phyloP scores from a whole-genome alignment of 2,888 invertebrate species.

The Diarsia dahlii region DNA sequence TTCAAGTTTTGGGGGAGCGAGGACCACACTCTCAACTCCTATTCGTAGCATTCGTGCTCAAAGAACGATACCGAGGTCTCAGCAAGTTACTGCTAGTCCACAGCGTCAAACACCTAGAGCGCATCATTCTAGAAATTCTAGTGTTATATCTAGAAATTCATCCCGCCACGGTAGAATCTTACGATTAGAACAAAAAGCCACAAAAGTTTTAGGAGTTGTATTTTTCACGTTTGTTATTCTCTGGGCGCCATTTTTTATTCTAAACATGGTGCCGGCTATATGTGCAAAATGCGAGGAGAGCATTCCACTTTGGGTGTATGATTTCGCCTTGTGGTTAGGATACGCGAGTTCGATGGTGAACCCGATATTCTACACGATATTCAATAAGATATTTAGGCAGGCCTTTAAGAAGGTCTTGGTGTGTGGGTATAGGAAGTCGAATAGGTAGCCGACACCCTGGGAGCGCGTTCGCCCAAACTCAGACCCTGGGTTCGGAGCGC shows the following conservation, averaged over 20 bases:
- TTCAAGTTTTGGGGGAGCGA: slow-evolving; percentile 93
- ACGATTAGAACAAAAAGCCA: slow-evolving; percentile 98
- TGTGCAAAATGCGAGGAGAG: slow-evolving; percentile 95
- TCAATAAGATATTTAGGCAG: slow-evolving; percentile 98
- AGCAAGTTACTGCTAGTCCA: slow-evolving; percentile 81
- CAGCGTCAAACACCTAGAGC: slow-evolving; percentile 91
- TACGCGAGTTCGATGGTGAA: slow-evolving; percentile 98
- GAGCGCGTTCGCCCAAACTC: slow-evolving; percentile 88
- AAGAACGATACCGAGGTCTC: slow-evolving; percentile 81
- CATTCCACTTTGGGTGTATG: slow-evolving; percentile 95
- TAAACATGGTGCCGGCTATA: slow-evolving; percentile 96
- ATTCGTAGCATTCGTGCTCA: slow-evolving; percentile 81
- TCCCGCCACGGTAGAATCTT: slow-evolving; percentile 96
- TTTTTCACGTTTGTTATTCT: slow-evolving; percentile 98
- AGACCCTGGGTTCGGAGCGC: slow-evolving; percentile 86
- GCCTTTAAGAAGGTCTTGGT: slow-evolving; percentile 96
- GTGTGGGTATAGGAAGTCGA: slow-evolving; percentile 93
- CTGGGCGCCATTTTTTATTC: slow-evolving; percentile 98
- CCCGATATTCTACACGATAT: slow-evolving; percentile 98
- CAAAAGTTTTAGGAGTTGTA: slow-evolving; percentile 98
- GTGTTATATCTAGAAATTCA: slow-evolving; percentile 95
- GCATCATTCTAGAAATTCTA: slow-evolving; percentile 95
- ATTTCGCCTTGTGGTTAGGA: slow-evolving; percentile 97
- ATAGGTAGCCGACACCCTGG: slow-evolving; percentile 89
- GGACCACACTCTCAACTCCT: slow-evolving; percentile 91